Evolutionary conservation across 1,140 invertebrate species (phyloP), one percentile per base, ranked within the genome.

Genomic region (Anadara kagoshimensis): DNA sequence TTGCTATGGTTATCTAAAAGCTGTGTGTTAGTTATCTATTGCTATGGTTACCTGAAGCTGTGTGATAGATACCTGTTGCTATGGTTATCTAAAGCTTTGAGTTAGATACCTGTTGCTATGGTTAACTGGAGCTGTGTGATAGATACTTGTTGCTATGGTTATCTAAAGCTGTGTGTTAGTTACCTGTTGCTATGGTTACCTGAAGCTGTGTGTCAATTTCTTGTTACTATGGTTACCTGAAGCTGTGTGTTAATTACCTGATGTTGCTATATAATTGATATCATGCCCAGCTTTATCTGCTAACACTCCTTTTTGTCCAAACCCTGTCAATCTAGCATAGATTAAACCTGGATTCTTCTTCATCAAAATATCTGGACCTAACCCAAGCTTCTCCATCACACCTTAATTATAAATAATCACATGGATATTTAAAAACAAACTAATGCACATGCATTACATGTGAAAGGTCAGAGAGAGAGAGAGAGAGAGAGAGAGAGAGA

Each of bases 211-310:
- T 51, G 49, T 22, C 18, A 51, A 51, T 51, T 18, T 3, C 29
- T 7, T 36, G 29, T 36, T 36, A 7, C 29, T 36, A 36, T 36
- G 29, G 29, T 36, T 36, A 36, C 29, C 29, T 49, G n/a, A 49
- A 18, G n/a, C n/a, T 20, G 2, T 20, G 14, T 49, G 14, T 10
- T 24, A 74, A 65, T 62, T 86, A 94, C 94, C 98, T 79, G 97
- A 96, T 73, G 98, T 89, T 41, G 94, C 93, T 44, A 97, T 89
- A 90, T 95, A 99, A 90, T 99, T 99, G n/a, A 99, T 98, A 91
- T 99, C 98, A 92, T 99, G 98, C 0, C 98, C 98, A 80, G 96
- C 97, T 45, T 80, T 93, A 62, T 92, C 83, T 24, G 93, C 90
- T 78, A 93, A 93, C 16, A 91, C 90, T 14, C 97, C 97, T 73